Evolutionary conservation across 2,888 invertebrate genomes (phyloP).

Genomic region (Tolmerus cingulatus): DNA sequence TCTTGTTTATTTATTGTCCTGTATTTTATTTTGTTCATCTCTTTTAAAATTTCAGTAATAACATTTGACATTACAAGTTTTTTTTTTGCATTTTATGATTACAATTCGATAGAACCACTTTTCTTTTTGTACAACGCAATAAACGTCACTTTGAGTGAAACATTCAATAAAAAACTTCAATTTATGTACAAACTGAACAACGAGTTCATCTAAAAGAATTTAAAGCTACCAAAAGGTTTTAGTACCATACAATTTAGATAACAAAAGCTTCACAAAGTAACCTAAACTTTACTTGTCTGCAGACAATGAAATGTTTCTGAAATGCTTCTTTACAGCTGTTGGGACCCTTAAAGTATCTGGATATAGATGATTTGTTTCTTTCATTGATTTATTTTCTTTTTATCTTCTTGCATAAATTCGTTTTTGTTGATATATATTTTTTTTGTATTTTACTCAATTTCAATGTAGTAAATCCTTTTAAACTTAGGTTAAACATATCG

Average conservation of each 20-base stretch:
- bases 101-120: conserved; percentile 8
- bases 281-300: background rate
- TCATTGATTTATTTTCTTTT: background rate
- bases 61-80: conserved; percentile 18
- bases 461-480: background rate
- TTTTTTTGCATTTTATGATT: conserved; percentile 4
- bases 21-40: conserved; percentile 44
- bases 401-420: conserved; percentile 13
- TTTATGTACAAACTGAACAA: background rate
- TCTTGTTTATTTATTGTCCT: conserved; percentile 47
- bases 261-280: background rate
- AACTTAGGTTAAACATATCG: background rate
- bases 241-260: background rate
- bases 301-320: background rate
- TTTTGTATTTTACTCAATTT: background rate
- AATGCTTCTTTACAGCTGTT: background rate
- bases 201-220: background rate
- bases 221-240: conserved; percentile 5
- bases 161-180: conserved; percentile 3
- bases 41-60: conserved; percentile 34
- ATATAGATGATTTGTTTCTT: background rate
- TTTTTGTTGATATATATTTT: background rate
- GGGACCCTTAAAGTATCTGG: conserved; percentile 1
- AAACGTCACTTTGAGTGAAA: background rate
- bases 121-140: conserved; percentile 33